Evolutionary conservation across 2,113 vertebrate species (phyloP), one percentile per base, ranked within the genome.

Genomic region (Hiodon alosoides): DNA sequence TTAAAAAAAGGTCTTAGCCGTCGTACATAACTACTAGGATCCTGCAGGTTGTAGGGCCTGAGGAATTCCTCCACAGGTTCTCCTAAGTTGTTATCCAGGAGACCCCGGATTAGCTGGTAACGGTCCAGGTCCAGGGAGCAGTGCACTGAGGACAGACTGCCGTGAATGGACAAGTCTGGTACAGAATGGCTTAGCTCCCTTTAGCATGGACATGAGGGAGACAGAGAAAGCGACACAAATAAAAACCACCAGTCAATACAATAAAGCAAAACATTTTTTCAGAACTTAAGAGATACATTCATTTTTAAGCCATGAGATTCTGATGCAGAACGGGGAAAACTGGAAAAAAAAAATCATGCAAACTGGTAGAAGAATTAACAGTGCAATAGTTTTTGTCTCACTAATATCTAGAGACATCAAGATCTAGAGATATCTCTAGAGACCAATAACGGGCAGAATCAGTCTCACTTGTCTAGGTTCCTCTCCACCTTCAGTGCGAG

Each of bases 21-120:
- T n/a, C 94, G 95, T 88, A 99, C 97, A 16, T 96, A 94, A 81
- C 88, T 95, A 74, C 93, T 93, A 54, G 97, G 97, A 74, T 99
- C 96, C 83, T 98, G 97, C 57, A 98, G 78, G 81, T 97, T 97
- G 0, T 98, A 99, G 0, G 97, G 97, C 14, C 96, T 85, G 84
- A 98, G 91, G 80, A 97, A 98, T 71, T 99, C 97, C 79, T 98
- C 97, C 2, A 96, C 81, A 0, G 96, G 95, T 57, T 99, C 97
- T 5, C 96, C 97, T 0, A 99, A 88, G 84, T 98, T 99, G 85
- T 95, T 95, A 79, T 98, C 95, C 76, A 99, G 82, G 58, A 99
- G 89, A 0, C 96, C 96, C 3, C 91, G 89, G 74, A 99, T 95
- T 72, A 98, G 89, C 65, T 93, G 95, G 73, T 99, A 99, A 83